Base-by-base conservation (phyloP, 2,888 invertebrate genomes). In the Caenorhabditis japonica region DNA sequence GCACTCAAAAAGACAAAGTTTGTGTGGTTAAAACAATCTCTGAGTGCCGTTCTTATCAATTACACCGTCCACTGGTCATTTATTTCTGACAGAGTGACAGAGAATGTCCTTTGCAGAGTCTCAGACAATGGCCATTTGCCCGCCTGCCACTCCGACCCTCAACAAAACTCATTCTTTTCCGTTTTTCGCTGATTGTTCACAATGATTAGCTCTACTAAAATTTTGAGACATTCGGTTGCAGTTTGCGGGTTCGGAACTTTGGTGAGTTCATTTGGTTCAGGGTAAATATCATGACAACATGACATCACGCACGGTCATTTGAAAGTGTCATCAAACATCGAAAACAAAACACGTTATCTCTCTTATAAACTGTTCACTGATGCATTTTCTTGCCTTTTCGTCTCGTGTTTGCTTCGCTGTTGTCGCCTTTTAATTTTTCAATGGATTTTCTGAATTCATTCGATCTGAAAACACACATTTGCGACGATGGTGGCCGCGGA, bases 21-120 rank as follows among this genome's bases (percentile, higher is more conserved):
- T n/a, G n/a, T n/a, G n/a, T n/a, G n/a, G n/a, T n/a, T n/a, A n/a
- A 56, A 64, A 55, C 64, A 49, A 39, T 64, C 64, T 64, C 47
- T 64, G 64, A 8, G 56, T 49, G 38, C 25, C 49, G 21, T n/a
- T 38, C 46, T 58, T 64, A 64, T 64, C 64, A 64, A 34, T 64
- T 64, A 64, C 55, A 64, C 62, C 33, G 34, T 19, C 51, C 38
- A 53, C 55, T 64, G 64, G 64, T 64, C 56, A 64, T 41, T 56
- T 46, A 53, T 64, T 56, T 41, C 44, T 53, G 39, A 49, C 25
- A 27, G n/a, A 19, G 33, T 34, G 51, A 52, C 21, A 17, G 39
- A 41, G 53, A 46, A 52, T 64, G 64, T 39, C 36, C 64, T 64
- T 64, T 64, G 64, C 39, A 41, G 64, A 64, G 64, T 64, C 64